These are phyloP conservation scores for Atta colombica DNA, from an alignment of 1,140 invertebrate species.

Conservation along the genomic window DNA sequence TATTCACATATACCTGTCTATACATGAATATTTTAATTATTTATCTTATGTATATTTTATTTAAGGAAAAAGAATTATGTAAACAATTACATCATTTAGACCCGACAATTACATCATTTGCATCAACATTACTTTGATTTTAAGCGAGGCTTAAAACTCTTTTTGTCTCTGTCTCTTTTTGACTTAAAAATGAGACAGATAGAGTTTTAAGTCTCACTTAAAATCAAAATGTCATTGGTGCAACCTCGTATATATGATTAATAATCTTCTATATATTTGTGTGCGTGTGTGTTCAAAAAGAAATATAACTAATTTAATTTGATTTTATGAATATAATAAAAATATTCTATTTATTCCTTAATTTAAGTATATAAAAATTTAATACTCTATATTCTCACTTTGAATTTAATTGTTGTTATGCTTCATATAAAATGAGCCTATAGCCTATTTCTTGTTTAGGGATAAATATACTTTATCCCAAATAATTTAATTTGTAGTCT, in stretches of 20 bases:
- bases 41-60: neutral
- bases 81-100: neutral
- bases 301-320: neutral
- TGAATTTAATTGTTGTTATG: neutral
- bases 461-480: neutral
- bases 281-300: neutral
- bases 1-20: neutral
- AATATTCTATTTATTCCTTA: neutral
- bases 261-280: neutral
- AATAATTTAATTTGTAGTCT: neutral
- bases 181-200: too few species aligned
- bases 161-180: too few species aligned
- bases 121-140: too few species aligned
- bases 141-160: too few species aligned
- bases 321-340: neutral
- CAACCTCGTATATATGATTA: neutral
- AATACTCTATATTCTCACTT: neutral
- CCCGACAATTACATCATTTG: too few species aligned
- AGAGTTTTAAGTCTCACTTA: too few species aligned
- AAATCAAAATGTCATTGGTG: too few species aligned
- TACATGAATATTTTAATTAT: neutral
- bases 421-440: neutral
- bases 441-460: neutral
- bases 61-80: neutral
- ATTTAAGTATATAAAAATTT: conserved; percentile 22